Conservation (phyloP, 2,888 invertebrate genomes). For the Heliconius ethilla region DNA sequence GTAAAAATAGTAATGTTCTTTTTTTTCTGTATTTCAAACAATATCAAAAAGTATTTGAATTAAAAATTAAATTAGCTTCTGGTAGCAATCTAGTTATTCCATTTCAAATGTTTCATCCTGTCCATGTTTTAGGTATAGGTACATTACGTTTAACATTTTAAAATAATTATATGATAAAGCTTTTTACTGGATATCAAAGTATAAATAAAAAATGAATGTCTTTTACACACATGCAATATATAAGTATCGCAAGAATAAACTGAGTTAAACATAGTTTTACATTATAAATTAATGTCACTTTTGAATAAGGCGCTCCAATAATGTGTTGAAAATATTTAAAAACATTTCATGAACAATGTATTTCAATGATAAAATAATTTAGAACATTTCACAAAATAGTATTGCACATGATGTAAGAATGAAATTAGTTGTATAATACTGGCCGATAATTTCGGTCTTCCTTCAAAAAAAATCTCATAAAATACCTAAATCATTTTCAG, state of each 20-base stretch:
- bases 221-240: not conserved
- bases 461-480: not conserved
- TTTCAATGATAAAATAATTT: not conserved
- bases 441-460: too few species aligned
- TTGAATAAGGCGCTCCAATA: conserved; percentile 13
- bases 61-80: too few species aligned
- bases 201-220: not conserved
- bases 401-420: not conserved
- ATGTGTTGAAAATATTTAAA: conserved; percentile 11
- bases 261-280: not conserved
- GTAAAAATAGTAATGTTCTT: too few species aligned
- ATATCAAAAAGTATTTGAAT: too few species aligned
- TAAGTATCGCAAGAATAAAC: not conserved
- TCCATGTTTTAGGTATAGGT: too few species aligned
- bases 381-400: not conserved
- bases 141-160: too few species aligned
- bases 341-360: conserved; percentile 7
- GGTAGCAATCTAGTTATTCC: too few species aligned
- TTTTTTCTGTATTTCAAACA: too few species aligned
- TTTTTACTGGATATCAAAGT: too few species aligned
- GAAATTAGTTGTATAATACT: not conserved
- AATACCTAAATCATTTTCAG: too few species aligned
- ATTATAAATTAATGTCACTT: not conserved
- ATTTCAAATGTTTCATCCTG: too few species aligned
- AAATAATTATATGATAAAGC: too few species aligned